Evolutionary conservation across 2,888 invertebrate species (phyloP).

Genomic region (Seladonia tumulorum): DNA sequence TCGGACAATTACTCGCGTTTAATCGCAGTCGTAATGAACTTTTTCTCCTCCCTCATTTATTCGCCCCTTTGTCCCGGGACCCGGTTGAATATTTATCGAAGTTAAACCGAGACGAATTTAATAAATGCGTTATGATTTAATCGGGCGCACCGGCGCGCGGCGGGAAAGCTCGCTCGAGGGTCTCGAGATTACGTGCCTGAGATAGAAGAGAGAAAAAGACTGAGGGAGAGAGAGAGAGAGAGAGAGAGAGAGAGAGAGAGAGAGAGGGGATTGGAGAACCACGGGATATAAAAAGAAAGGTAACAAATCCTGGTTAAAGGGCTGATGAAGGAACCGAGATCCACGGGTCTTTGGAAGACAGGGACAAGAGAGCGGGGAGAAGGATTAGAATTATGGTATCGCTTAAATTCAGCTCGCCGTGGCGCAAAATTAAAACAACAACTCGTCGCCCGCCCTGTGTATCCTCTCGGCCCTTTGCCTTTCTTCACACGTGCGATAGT

Average conservation of each 20-base stretch:
- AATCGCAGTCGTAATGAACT: constrained; percentile 32
- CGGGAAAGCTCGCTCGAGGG: constrained; percentile 45
- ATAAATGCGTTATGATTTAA: constrained; percentile 77
- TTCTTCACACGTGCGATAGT: neutral
- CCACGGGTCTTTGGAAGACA: neutral
- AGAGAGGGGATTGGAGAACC: constrained; percentile 32
- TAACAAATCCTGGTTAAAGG: constrained; percentile 58
- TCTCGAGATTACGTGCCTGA: constrained; percentile 52
- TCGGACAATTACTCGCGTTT: constrained; percentile 12
- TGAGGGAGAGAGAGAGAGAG: neutral
- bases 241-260: neutral
- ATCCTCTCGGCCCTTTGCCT: neutral
- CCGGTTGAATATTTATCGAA: constrained; percentile 69
- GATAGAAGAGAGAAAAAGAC: neutral
- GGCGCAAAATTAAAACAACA: constrained; percentile 51
- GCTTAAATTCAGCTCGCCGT: constrained; percentile 27
- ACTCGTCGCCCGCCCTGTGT: neutral
- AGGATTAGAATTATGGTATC: constrained; percentile 28
- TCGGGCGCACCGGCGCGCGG: constrained; percentile 51
- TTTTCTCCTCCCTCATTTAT: constrained; percentile 17
- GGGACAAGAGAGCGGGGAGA: neutral
- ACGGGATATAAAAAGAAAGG: constrained; percentile 36
- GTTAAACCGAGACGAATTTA: constrained; percentile 72
- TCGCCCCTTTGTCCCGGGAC: constrained; percentile 27
- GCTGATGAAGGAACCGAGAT: constrained; percentile 48